Conservation (phyloP, 2,797 vertebrate genomes). For the Coreius guichenoti region DNA sequence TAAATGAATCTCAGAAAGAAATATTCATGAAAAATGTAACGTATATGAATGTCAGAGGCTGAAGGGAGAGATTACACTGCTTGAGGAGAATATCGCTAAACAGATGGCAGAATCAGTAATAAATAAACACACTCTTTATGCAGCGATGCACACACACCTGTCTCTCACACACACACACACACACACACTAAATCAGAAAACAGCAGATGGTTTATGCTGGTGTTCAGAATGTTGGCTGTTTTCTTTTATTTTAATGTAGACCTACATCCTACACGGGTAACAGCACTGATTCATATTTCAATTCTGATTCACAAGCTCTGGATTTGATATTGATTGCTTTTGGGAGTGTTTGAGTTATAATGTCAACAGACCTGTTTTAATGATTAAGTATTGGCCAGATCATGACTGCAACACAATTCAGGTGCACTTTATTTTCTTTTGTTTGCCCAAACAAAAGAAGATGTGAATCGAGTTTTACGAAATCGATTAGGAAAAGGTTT, state of each 20-base stretch:
- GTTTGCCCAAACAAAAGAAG: not conserved
- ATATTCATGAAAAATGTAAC: conserved; percentile 5
- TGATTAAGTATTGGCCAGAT: not conserved
- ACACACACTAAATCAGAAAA: not conserved
- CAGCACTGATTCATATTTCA: not conserved
- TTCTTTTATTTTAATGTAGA: not conserved
- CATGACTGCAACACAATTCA: not conserved
- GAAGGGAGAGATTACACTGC: conserved; percentile 6
- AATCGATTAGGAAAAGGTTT: not conserved
- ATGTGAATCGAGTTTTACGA: not conserved
- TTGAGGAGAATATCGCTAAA: conserved; percentile 16
- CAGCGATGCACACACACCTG: conserved; percentile 28
- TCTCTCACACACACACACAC: conserved; percentile 7
- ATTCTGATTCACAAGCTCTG: not conserved
- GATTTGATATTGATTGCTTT: not conserved
- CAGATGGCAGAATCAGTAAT: conserved; percentile 43
- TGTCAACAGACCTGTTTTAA: not conserved
- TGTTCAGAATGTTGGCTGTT: not conserved
- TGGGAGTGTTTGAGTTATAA: not conserved
- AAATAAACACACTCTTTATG: conserved; percentile 36
- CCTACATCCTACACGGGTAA: not conserved
- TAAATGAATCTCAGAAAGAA: not conserved
- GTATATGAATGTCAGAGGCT: not conserved
- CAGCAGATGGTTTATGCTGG: conserved; percentile 40
- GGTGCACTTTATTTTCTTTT: no score